phyloP scores from a whole-genome alignment of 2,113 vertebrate species.

The Xerus inauris region DNA sequence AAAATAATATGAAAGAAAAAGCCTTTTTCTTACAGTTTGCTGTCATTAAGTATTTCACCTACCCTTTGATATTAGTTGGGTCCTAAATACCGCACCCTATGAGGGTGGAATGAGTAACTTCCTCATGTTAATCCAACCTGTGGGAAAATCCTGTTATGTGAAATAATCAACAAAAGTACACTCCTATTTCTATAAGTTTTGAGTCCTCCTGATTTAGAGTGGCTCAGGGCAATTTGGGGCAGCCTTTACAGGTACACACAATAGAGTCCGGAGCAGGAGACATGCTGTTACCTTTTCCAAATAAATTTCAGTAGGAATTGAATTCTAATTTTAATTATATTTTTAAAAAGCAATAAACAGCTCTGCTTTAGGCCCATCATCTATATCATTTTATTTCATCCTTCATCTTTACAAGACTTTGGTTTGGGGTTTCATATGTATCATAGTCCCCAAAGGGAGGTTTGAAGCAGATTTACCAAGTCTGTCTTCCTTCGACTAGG shows the following conservation, averaged over 20 bases:
- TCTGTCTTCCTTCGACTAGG: not conserved
- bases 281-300: not conserved
- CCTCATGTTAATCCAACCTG: not conserved
- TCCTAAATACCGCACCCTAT: not conserved
- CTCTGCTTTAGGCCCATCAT: not conserved
- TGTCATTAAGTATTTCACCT: not conserved
- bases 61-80: not conserved
- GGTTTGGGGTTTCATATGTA: not conserved
- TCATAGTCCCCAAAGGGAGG: not conserved
- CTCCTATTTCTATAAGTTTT: not conserved
- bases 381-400: not conserved
- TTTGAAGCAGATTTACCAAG: not conserved
- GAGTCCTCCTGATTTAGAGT: not conserved
- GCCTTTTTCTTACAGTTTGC: not conserved
- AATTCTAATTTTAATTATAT: not conserved
- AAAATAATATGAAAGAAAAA: not conserved
- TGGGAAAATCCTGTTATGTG: not conserved
- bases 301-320: not conserved
- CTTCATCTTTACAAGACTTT: not conserved
- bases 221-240: not conserved
- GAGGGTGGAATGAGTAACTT: not conserved
- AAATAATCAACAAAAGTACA: not conserved
- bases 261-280: not conserved
- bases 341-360: not conserved
- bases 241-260: not conserved